Conservation (phyloP, 2,888 invertebrate genomes). For the Pycnomerus fuliginosus region DNA sequence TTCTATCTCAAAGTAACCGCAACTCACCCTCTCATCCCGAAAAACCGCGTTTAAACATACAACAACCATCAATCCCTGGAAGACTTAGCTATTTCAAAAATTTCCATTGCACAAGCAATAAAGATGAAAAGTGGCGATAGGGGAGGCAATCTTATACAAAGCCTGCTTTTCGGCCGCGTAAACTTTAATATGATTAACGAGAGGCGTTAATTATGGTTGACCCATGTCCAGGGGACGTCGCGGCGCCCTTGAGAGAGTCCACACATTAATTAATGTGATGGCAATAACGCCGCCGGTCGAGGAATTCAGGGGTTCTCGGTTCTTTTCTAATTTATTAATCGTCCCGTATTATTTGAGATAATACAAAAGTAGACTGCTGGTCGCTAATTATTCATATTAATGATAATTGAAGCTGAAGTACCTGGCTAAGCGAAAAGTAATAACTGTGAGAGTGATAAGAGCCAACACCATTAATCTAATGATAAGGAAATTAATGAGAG, state of each 20-base stretch:
- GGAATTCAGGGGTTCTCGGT: slow-evolving; percentile 18
- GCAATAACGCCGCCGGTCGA: slow-evolving; percentile 17
- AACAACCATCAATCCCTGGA: too few species aligned
- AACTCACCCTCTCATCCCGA: too few species aligned
- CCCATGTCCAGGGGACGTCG: slow-evolving; percentile 36
- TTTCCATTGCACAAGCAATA: too few species aligned
- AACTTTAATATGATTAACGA: slow-evolving; percentile 43
- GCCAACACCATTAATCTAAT: slow-evolving; percentile 10
- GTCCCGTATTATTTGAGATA: slow-evolving; percentile 3
- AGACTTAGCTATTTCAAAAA: too few species aligned
- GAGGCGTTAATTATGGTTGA: slow-evolving; percentile 44
- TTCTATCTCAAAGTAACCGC: too few species aligned
- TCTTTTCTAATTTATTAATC: slow-evolving; percentile 9
- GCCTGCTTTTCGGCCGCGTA: too few species aligned
- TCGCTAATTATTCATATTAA: slow-evolving; percentile 11
- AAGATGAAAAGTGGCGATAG: too few species aligned
- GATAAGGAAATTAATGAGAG: slow-evolving; percentile 7
- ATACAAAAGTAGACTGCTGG: slow-evolving; percentile 4
- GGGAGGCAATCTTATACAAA: too few species aligned
- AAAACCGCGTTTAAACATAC: too few species aligned
- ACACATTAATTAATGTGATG: slow-evolving; percentile 18
- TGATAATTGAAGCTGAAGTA: slow-evolving; percentile 7
- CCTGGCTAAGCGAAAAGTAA: slow-evolving; percentile 2
- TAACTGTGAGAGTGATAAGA: slow-evolving; percentile 8
- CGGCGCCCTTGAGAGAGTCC: too few species aligned